phyloP scores from a whole-genome alignment of 2,888 invertebrate species.

The Spodoptera picta region DNA sequence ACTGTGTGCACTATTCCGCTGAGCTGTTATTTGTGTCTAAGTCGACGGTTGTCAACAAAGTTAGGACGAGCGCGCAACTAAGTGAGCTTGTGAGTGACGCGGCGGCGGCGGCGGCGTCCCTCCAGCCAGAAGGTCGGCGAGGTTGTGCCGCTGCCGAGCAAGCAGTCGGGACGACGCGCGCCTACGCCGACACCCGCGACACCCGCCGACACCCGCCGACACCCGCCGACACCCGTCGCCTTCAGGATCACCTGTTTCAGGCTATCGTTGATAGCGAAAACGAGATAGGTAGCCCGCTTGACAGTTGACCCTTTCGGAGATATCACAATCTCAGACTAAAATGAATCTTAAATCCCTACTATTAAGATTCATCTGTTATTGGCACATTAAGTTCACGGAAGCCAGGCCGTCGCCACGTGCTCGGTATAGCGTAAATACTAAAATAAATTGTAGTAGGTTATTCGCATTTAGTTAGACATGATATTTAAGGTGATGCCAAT shows the following conservation, averaged over 20 bases:
- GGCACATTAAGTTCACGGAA: slow-evolving; percentile 7
- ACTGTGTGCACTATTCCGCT: no score
- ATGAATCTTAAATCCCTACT: neutral
- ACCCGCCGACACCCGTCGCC: slow-evolving; percentile 47
- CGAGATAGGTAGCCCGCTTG: slow-evolving; percentile 41
- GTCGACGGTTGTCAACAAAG: no score
- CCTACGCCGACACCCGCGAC: slow-evolving; percentile 30
- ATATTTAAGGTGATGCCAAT: slow-evolving; percentile 4
- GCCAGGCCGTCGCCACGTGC: slow-evolving; percentile 59
- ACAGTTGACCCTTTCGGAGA: slow-evolving; percentile 47
- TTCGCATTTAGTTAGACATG: slow-evolving; percentile 12
- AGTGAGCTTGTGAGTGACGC: slow-evolving; percentile 5
- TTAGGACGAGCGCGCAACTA: slow-evolving; percentile 1
- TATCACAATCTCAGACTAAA: slow-evolving; percentile 11
- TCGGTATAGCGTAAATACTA: slow-evolving; percentile 49
- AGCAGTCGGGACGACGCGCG: slow-evolving; percentile 26
- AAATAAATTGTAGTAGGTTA: slow-evolving; percentile 46
- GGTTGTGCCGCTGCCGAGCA: slow-evolving; percentile 37
- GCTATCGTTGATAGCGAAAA: slow-evolving; percentile 42
- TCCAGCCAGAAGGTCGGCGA: slow-evolving; percentile 53
- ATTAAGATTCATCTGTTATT: slow-evolving; percentile 20
- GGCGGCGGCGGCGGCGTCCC: slow-evolving; percentile 41
- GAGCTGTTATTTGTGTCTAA: no score
- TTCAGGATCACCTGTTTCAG: slow-evolving; percentile 58
- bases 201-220: slow-evolving; percentile 28